Conservation (phyloP, 2,888 invertebrate genomes). For the Chloromyia formosa region DNA sequence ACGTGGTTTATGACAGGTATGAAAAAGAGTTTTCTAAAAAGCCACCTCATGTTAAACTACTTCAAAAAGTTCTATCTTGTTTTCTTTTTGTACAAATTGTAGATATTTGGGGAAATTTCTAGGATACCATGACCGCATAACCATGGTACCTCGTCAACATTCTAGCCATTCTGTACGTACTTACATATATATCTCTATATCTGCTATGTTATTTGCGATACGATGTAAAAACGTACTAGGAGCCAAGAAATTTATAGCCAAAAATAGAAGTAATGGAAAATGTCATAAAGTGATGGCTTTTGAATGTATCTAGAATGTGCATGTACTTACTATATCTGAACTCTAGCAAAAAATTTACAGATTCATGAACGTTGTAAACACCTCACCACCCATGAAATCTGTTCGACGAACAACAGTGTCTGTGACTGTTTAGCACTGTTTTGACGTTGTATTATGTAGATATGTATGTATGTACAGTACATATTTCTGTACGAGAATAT, state of each 20-base stretch:
- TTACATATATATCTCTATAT: neutral
- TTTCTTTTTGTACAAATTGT: no score
- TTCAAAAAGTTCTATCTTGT: no score
- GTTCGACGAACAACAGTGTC: neutral
- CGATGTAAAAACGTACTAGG: conserved; percentile 37
- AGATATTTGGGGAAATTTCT: neutral
- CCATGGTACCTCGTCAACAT: neutral
- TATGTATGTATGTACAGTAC: neutral
- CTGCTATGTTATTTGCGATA: conserved; percentile 1
- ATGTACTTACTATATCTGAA: neutral
- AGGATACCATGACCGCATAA: neutral
- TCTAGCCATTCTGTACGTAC: no score
- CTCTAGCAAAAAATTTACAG: neutral
- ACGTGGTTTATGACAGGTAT: no score
- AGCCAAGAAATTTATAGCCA: conserved; percentile 39
- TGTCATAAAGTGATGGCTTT: conserved; percentile 18
- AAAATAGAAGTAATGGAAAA: conserved; percentile 39
- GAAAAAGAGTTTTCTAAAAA: no score
- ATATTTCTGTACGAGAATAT: conserved; percentile 1
- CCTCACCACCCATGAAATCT: neutral
- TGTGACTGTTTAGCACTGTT: no score
- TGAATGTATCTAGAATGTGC: neutral
- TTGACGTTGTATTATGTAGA: no score
- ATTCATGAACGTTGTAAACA: neutral
- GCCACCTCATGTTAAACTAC: no score